Evolutionary conservation across 1,140 invertebrate species (phyloP).

Genomic region (Chrysopa pallens): DNA sequence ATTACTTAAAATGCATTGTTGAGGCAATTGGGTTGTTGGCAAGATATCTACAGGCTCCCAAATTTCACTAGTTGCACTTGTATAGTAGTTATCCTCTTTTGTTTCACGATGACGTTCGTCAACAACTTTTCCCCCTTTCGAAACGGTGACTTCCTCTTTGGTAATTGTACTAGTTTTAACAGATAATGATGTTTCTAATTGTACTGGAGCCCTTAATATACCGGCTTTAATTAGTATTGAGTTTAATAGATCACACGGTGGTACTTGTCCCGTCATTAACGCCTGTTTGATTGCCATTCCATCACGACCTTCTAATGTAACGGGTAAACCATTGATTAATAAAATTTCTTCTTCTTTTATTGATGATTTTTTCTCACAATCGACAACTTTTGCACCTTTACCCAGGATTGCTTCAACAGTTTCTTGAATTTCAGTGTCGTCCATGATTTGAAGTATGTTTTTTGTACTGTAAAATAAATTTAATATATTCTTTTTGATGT

Average conservation of each 20-base stretch:
- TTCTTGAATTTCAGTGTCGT: constrained; percentile 55
- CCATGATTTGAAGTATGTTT: constrained; percentile 25
- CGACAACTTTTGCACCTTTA: constrained; percentile 52
- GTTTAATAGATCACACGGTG: constrained; percentile 52
- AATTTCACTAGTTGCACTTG: constrained; percentile 45
- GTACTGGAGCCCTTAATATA: constrained; percentile 46
- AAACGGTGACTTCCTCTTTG: constrained; percentile 53
- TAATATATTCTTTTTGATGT: too few species aligned
- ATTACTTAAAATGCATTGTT: constrained; percentile 2
- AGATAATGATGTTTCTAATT: constrained; percentile 51
- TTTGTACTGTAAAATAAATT: too few species aligned
- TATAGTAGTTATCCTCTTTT: constrained; percentile 53
- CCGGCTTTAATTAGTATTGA: constrained; percentile 49
- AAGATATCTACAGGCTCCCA: constrained; percentile 43
- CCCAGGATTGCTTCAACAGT: constrained; percentile 61
- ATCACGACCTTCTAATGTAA: constrained; percentile 47
- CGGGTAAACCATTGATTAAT: constrained; percentile 53
- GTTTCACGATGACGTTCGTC: constrained; percentile 54
- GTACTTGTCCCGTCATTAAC: constrained; percentile 48
- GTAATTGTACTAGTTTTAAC: constrained; percentile 55
- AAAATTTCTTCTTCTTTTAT: constrained; percentile 56
- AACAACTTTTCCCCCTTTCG: constrained; percentile 44
- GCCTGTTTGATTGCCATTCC: constrained; percentile 50
- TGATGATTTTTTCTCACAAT: constrained; percentile 55
- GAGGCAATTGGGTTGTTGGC: constrained; percentile 20